Base-by-base conservation (phyloP, 2,797 vertebrate species). In the Acomys russatus region DNA sequence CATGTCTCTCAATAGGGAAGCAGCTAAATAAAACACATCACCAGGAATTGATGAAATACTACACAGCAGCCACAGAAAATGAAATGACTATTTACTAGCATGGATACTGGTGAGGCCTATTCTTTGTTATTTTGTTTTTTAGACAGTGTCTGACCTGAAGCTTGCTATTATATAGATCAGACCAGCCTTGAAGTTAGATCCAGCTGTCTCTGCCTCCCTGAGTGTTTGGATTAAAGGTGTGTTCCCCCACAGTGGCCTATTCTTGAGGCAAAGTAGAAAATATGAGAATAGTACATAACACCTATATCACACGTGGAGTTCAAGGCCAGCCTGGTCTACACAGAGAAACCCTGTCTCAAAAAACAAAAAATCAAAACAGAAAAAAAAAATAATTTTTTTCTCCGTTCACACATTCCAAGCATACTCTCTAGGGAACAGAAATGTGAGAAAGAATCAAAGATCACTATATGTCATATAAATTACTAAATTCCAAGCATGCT, bases 191-290 rank as follows among this genome's bases (percentile, higher is more conserved):
- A 84, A 49, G 10, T 54, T 28, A 59, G 82, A 68, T 85, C 63
- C 18, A 22, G 28, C 28, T 85, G 63, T 28, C 82, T 51, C 28
- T 68, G 64, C 10, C 44, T 51, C 64, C 63, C 63, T 85, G 38
- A 33, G 63, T 84, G 82, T 38, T 66, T 49, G 38, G 63, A 49
- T 64, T 49, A 84, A 30, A 64, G 61, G 44, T 84, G 38, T 51
- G 15, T 3, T 84, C 38, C 38, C 33, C 17, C 18, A 83, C 15
- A 83, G 80, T 64, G 25, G 25, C 10, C 76, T 20, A 82, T 64
- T 77, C 90, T 44, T 95, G 56, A 89, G 68, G 90, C 79, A 96
- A 73, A 73, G 83, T 64, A 87, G 68, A 38, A 93, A 94, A 89
- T 88, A 80, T 5, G 28, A 92, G 23, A 88, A 87, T 59, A 9